Evolutionary conservation across 2,888 invertebrate species (phyloP).

Genomic region (Trichopoda pennipes): DNA sequence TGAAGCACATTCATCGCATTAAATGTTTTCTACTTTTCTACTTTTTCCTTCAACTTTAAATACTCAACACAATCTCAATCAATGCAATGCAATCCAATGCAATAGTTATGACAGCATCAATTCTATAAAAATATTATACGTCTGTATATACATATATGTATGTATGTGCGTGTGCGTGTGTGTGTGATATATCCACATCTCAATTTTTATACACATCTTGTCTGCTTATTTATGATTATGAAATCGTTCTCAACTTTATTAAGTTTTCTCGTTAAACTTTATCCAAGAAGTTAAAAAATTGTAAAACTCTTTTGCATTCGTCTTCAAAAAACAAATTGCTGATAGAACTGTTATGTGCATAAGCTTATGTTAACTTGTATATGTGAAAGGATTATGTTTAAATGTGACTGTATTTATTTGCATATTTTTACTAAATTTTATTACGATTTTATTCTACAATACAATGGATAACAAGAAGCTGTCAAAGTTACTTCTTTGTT

Average conservation of each 20-base stretch:
- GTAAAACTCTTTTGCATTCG: background rate
- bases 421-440: background rate
- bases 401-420: background rate
- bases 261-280: constrained; percentile 1
- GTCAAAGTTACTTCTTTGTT: constrained; percentile 19
- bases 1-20: constrained; percentile 68
- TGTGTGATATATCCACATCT: background rate
- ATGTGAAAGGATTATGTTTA: too few species aligned
- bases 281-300: constrained; percentile 25
- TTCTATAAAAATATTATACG: background rate
- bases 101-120: background rate
- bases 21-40: constrained; percentile 52
- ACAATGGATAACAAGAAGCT: constrained; percentile 19
- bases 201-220: background rate
- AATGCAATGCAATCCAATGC: background rate
- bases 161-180: background rate
- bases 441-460: constrained; percentile 14
- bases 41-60: background rate
- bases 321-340: background rate
- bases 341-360: background rate
- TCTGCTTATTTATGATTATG: constrained; percentile 22
- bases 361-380: too few species aligned
- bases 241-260: constrained; percentile 4
- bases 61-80: background rate
- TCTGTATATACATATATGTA: background rate